Evolutionary conservation across 2,888 invertebrate genomes (phyloP).

Genomic region (Prosopocoilus inquinatus): DNA sequence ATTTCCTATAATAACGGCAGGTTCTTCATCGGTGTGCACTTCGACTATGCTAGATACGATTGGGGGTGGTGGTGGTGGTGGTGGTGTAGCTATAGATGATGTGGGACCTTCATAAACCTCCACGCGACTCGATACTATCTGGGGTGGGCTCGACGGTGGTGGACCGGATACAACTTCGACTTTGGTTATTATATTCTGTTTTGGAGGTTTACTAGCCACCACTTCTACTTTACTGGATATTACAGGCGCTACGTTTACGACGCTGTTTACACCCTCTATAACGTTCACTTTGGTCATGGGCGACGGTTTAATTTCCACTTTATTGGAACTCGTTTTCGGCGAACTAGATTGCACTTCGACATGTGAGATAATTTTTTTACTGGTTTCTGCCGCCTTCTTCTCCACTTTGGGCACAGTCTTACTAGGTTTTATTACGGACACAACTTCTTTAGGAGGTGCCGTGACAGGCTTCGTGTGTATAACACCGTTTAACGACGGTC

Average conservation of each 20-base stretch:
- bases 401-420: constrained; percentile 46
- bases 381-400: constrained; percentile 53
- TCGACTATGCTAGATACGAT: constrained; percentile 60
- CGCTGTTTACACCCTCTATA: constrained; percentile 36
- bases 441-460: constrained; percentile 25
- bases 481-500: constrained; percentile 38
- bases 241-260: constrained; percentile 50
- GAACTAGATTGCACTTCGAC: constrained; percentile 38
- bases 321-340: constrained; percentile 47
- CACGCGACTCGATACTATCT: constrained; percentile 40
- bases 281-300: constrained; percentile 49
- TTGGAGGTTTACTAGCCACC: constrained; percentile 33
- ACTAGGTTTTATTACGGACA: constrained; percentile 49
- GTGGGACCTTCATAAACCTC: constrained; percentile 40
- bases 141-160: constrained; percentile 18
- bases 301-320: constrained; percentile 57
- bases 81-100: constrained; percentile 31
- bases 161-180: constrained; percentile 42
- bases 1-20: constrained; percentile 63
- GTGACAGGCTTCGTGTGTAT: constrained; percentile 43
- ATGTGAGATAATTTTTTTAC: constrained; percentile 41
- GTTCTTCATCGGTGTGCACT: constrained; percentile 53
- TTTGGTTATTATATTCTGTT: constrained; percentile 41
- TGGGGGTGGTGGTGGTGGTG: constrained; percentile 32
- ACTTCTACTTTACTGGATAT: constrained; percentile 45